Evolutionary conservation across 2,888 invertebrate species (phyloP).

Genomic region (Clunio marinus): DNA sequence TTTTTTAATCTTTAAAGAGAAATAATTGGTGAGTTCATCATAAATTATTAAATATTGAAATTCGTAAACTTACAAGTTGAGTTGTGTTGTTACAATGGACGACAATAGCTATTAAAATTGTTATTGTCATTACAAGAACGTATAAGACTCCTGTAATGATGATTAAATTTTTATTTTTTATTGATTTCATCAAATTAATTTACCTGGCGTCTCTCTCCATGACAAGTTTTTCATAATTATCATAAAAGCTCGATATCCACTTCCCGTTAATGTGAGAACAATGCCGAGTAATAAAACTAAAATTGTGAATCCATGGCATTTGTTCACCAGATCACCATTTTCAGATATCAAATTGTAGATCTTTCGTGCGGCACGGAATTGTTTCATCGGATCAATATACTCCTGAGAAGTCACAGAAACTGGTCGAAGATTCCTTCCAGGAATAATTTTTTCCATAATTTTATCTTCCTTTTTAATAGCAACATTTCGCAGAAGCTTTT

Average conservation of each 20-base stretch:
- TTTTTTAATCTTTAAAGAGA: neutral
- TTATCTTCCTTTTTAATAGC: neutral
- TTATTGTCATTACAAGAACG: no score
- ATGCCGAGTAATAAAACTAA: neutral
- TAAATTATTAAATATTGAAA: no score
- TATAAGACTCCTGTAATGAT: no score
- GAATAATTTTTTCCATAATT: neutral
- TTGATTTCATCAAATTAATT: no score
- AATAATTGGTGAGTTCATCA: neutral
- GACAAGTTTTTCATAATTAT: no score
- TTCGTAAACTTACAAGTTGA: no score
- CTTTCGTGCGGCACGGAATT: neutral
- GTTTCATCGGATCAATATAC: neutral
- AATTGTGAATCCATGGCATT: conserved; percentile 5
- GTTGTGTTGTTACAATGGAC: no score
- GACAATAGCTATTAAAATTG: no score
- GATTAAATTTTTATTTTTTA: no score
- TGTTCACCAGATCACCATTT: conserved; percentile 7
- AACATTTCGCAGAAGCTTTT: neutral
- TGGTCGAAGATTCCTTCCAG: no score
- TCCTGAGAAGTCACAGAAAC: no score
- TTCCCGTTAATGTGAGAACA: neutral
- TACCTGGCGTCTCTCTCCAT: no score
- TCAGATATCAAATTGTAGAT: conserved; percentile 10
- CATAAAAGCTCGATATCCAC: conserved; percentile 9